Conservation (phyloP, 2,888 invertebrate genomes). For the Drosophila macrospina region DNA sequence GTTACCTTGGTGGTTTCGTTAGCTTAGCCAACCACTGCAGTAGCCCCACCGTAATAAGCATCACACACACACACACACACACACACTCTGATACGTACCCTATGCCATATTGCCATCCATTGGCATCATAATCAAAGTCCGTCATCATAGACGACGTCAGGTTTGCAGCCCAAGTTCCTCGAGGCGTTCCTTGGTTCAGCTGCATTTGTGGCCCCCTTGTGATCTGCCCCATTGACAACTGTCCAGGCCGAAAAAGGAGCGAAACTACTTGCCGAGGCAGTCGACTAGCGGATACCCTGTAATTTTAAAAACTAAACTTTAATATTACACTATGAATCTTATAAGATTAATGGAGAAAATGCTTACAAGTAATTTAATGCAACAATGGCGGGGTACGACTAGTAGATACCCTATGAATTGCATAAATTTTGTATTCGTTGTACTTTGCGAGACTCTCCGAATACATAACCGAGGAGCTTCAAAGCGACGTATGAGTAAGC, state of each 20-base stretch:
- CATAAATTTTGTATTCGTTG: too few relatives aligned
- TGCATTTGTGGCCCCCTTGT: conserved; percentile 52
- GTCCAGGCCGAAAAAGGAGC: conserved; percentile 42
- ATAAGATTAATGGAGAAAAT: too few relatives aligned
- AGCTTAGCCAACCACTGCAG: conserved; percentile 28
- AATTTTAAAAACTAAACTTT: background rate
- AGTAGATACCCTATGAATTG: too few relatives aligned
- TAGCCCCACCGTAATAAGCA: conserved; percentile 42
- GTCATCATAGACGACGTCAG: conserved; percentile 65
- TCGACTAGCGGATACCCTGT: background rate
- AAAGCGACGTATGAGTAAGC: too few relatives aligned
- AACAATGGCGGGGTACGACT: too few relatives aligned
- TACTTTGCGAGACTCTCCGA: too few relatives aligned
- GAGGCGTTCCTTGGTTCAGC: conserved; percentile 50
- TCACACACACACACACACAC: conserved; percentile 8
- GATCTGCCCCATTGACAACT: conserved; percentile 70
- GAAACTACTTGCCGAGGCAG: background rate
- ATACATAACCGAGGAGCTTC: too few relatives aligned
- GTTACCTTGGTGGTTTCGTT: conserved; percentile 8
- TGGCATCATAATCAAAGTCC: conserved; percentile 73
- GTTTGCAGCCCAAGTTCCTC: conserved; percentile 28
- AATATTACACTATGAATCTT: too few relatives aligned
- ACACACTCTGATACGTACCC: conserved; percentile 1
- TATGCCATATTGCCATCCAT: conserved; percentile 46
- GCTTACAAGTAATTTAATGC: too few relatives aligned